phyloP scores from a whole-genome alignment of 2,797 vertebrate species.

The Onychomys torridus region DNA sequence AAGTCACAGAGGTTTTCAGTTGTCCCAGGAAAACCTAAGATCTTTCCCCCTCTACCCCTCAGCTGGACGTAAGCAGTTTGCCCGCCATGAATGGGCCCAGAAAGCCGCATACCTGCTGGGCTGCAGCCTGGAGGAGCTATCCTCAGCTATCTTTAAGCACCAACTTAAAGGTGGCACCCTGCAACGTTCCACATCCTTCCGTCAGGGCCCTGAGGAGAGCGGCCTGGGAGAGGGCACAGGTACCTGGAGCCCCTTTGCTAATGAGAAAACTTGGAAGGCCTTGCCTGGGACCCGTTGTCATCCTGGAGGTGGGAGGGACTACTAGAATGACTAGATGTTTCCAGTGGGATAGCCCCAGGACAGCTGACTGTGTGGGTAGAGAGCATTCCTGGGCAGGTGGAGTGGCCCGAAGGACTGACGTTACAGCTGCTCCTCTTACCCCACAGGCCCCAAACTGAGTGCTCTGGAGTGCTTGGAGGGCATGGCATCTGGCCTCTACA shows the following conservation, averaged over 20 bases:
- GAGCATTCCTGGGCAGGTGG: not conserved
- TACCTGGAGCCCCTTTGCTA: conserved; percentile 77
- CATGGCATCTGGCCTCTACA: conserved; percentile 95
- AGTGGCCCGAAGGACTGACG: not conserved
- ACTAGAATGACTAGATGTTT: not conserved
- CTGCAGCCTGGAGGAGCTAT: conserved; percentile 96
- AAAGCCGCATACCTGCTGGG: conserved; percentile 98
- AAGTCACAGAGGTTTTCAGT: not conserved
- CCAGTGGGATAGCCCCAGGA: not conserved
- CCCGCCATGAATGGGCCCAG: conserved; percentile 98
- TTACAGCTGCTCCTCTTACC: not conserved
- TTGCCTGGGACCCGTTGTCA: not conserved
- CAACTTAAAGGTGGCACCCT: conserved; percentile 93
- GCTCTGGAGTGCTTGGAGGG: conserved; percentile 97
- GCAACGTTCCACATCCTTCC: conserved; percentile 96
- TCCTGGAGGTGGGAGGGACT: not conserved
- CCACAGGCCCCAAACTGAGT: conserved; percentile 92
- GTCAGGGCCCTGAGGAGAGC: conserved; percentile 93
- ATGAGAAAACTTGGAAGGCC: not conserved
- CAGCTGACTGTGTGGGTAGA: not conserved
- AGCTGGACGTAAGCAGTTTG: conserved; percentile 98
- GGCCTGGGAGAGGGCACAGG: conserved; percentile 91
- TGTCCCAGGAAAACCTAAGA: not conserved
- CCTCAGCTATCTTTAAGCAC: conserved; percentile 97
- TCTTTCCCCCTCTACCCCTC: not conserved